These are phyloP conservation scores for Amphiprion clarkii DNA, from an alignment of 2,797 vertebrate genomes.

Conservation along the genomic window DNA sequence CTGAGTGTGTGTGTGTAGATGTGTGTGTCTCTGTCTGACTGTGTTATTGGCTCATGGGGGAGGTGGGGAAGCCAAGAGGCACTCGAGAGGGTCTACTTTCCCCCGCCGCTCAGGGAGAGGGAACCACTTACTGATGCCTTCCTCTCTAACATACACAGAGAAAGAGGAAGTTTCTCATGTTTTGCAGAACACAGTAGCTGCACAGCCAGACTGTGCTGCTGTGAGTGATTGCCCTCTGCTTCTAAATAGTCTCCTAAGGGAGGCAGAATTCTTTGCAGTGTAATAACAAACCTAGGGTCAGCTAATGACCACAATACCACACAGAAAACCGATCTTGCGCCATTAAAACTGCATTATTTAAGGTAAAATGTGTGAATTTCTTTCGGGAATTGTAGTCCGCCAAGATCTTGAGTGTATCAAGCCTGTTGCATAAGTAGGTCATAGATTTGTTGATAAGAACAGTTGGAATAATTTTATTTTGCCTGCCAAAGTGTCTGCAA, in stretches of 20 bases:
- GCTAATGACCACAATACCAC: constrained; percentile 62
- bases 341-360: constrained; percentile 30
- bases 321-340: constrained; percentile 46
- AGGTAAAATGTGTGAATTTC: not conserved
- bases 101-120: constrained; percentile 77
- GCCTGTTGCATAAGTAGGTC: constrained; percentile 38
- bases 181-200: constrained; percentile 79
- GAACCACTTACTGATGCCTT: constrained; percentile 81
- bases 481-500: not conserved
- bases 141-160: constrained; percentile 72
- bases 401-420: not conserved
- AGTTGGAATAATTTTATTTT: not conserved
- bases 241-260: constrained; percentile 75
- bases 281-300: constrained; percentile 75
- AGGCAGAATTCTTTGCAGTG: constrained; percentile 67
- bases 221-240: constrained; percentile 75
- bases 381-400: not conserved
- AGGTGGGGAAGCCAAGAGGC: constrained; percentile 81
- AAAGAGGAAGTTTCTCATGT: constrained; percentile 84
- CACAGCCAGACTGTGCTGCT: constrained; percentile 69
- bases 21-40: constrained; percentile 55
- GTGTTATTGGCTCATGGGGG: constrained; percentile 80
- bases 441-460: constrained; percentile 21
- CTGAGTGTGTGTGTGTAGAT: constrained; percentile 54
- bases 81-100: constrained; percentile 84